These are phyloP conservation scores for Clistopyga incitator DNA, from an alignment of 2,888 invertebrate species.

Conservation along the genomic window DNA sequence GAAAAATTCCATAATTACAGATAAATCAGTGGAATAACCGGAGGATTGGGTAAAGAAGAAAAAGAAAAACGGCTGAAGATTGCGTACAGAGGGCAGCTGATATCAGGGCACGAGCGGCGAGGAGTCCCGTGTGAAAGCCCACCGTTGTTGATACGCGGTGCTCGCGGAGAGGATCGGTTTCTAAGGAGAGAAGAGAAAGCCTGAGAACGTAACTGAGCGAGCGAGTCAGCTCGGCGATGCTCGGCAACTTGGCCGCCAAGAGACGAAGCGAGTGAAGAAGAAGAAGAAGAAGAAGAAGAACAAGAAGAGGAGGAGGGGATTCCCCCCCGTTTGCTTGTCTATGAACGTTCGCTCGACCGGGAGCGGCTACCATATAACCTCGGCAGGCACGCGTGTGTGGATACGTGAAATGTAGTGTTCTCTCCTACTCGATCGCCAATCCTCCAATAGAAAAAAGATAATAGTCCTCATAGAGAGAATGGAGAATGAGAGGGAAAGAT, in stretches of 20 bases:
- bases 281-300: conserved; percentile 16
- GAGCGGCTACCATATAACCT: conserved; percentile 69
- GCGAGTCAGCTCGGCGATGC: conserved; percentile 63
- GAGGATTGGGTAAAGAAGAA: neutral
- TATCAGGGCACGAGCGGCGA: conserved; percentile 43
- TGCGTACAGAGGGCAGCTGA: conserved; percentile 57
- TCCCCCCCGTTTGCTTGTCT: conserved; percentile 53
- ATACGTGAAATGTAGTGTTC: conserved; percentile 36
- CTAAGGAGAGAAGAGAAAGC: conserved; percentile 84
- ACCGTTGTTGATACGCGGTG: conserved; percentile 60
- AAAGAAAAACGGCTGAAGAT: neutral
- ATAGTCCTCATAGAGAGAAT: conserved; percentile 12
- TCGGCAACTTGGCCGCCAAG: conserved; percentile 60
- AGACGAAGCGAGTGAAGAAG: conserved; percentile 44
- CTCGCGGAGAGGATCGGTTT: conserved; percentile 77
- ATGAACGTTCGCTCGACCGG: conserved; percentile 55
- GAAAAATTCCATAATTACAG: neutral
- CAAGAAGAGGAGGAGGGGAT: conserved; percentile 39
- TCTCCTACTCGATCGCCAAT: conserved; percentile 30
- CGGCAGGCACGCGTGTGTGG: conserved; percentile 45
- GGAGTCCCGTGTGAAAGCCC: conserved; percentile 81
- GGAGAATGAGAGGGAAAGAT: conserved; percentile 10
- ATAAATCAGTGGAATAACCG: neutral
- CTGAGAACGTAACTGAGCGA: conserved; percentile 81
- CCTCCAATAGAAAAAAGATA: conserved; percentile 10